phyloP scores from a whole-genome alignment of 2,888 invertebrate species.

The Bembecia ichneumoniformis region DNA sequence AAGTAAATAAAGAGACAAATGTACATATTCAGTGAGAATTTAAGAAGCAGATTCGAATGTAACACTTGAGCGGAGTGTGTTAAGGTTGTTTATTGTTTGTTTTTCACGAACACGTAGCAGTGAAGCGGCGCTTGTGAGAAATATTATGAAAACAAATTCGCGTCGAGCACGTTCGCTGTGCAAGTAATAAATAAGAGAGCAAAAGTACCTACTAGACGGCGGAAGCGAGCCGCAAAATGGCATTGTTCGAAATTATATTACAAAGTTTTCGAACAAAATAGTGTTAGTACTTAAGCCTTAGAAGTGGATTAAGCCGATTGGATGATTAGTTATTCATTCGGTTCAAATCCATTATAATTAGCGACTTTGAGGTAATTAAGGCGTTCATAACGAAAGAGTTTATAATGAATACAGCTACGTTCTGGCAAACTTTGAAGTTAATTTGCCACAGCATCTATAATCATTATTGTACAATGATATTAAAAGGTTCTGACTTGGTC shows the following conservation, averaged over 20 bases:
- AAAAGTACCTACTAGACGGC: constrained; percentile 38
- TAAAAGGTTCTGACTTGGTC: no score
- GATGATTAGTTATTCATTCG: not conserved
- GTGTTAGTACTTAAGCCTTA: constrained; percentile 7
- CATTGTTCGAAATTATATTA: constrained; percentile 56
- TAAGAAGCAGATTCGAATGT: constrained; percentile 18
- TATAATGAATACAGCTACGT: no score
- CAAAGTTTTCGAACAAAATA: constrained; percentile 23
- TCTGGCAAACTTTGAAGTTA: no score
- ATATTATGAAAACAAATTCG: constrained; percentile 72
- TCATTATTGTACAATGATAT: no score
- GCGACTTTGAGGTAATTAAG: no score
- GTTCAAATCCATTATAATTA: no score
- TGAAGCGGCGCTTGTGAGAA: constrained; percentile 45
- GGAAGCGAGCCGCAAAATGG: constrained; percentile 48
- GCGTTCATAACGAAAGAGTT: no score
- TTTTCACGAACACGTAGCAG: constrained; percentile 31
- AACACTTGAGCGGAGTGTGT: constrained; percentile 17
- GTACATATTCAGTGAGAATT: constrained; percentile 28
- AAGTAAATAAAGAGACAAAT: constrained; percentile 66
- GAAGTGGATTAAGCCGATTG: constrained; percentile 24
- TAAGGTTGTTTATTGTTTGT: constrained; percentile 29
- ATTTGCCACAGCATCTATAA: no score
- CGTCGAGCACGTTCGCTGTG: constrained; percentile 66
- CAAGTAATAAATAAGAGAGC: constrained; percentile 65